A percentile compares a stretch with the other conserved stretches of the same genome.
phyloP scores from a whole-genome alignment of 2,888 invertebrate genomes.

The Drosophila seclusa region DNA sequence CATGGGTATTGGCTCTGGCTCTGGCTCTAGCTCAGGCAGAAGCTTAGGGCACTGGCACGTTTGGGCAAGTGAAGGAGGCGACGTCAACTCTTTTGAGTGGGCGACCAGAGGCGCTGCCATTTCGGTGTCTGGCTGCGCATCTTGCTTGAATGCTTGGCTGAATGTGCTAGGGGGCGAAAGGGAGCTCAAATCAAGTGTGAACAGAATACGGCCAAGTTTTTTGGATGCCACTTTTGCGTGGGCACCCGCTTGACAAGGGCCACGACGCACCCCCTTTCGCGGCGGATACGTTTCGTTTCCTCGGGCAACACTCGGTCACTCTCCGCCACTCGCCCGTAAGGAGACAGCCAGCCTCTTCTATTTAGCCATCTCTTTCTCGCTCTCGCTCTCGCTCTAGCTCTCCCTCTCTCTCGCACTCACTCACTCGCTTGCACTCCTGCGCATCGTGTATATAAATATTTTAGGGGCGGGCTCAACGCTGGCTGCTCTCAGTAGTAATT shows the following conservation, averaged over 20 bases:
- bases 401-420: background rate
- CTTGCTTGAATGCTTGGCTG: slow-evolving; percentile 35
- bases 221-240: slow-evolving; percentile 63
- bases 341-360: slow-evolving; percentile 16
- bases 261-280: slow-evolving; percentile 6
- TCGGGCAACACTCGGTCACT: slow-evolving; percentile 42
- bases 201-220: slow-evolving; percentile 73
- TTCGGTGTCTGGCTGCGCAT: slow-evolving; percentile 68
- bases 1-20: background rate
- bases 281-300: slow-evolving; percentile 35
- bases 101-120: slow-evolving; percentile 77
- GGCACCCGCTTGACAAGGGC: slow-evolving; percentile 14
- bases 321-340: slow-evolving; percentile 11
- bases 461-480: slow-evolving; percentile 82
- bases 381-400: background rate
- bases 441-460: slow-evolving; percentile 78
- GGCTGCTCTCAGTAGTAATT: slow-evolving; percentile 28
- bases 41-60: slow-evolving; percentile 8
- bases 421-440: slow-evolving; percentile 16
- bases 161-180: slow-evolving; percentile 13
- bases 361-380: slow-evolving; percentile 7
- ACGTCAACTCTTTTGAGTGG: slow-evolving; percentile 70
- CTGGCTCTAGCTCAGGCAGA: background rate
- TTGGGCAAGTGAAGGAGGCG: slow-evolving; percentile 71
- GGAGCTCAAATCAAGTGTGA: slow-evolving; percentile 66